Evolutionary conservation across 2,797 vertebrate species (phyloP), one percentile per base, ranked within the genome.

Genomic region (Amazonetta brasiliensis): DNA sequence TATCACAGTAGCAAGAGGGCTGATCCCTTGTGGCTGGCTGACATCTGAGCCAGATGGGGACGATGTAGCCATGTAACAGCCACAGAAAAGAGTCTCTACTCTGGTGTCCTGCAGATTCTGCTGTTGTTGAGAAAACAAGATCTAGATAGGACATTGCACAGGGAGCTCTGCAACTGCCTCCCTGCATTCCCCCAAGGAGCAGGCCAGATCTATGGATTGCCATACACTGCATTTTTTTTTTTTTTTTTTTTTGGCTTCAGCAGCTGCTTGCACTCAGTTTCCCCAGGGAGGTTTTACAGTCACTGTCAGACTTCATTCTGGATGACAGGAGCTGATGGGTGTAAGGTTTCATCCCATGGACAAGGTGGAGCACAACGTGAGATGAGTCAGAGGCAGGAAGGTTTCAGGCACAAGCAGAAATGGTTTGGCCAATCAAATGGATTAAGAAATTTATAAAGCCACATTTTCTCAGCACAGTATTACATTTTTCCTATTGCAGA

Each of bases 221-320:
- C 37, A 58, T 9, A 3, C 43, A 44, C 18, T 44, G 17, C 43
- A 5, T 44, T 44, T 43, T 41, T 18, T 43, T 43, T 43, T 41
- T 18, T 9, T 43, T 43, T 2, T 48, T 2, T 46, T 3, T 16
- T 64, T 11, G 7, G 84, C 25, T 82, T 91, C 55, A 76, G 93
- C 80, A 82, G 85, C 89, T 92, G 73, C 54, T n/a, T 56, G 54
- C 37, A 30, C 62, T 90, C 62, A 44, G 55, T 62, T 69, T 89
- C 80, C 78, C 77, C 11, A 46, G 8, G 76, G 91, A 93, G 60
- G 28, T 63, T 92, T 91, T 75, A 33, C 50, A 94, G 80, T n/a
- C 60, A 33, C 67, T 95, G 94, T 96, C 94, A 95, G 69, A 71
- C 85, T 66, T 23, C 41, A 69, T 92, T 97, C 87, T 55, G 39